A percentile compares a stretch with the other conserved stretches of the same genome.
These are phyloP conservation scores for Clarias laeviceps DNA, from an alignment of 2,797 vertebrate genomes.

Conservation along the genomic window DNA sequence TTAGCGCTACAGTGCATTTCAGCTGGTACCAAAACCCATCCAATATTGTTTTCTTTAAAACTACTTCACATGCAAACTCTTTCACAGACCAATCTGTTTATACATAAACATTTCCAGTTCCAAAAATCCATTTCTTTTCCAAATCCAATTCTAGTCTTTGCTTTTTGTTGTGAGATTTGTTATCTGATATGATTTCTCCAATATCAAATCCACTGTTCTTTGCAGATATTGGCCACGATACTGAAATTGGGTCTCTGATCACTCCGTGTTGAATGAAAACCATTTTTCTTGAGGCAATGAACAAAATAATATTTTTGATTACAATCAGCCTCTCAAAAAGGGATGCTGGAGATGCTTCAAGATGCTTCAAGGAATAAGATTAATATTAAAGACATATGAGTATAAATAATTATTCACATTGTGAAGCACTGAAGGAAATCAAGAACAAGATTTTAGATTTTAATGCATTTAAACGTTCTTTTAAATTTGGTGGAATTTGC, in stretches of 20 bases:
- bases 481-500: background rate
- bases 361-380: background rate
- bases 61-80: background rate
- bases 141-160: background rate
- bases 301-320: background rate
- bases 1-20: background rate
- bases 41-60: background rate
- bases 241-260: background rate
- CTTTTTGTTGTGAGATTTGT: background rate
- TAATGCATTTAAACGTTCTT: background rate
- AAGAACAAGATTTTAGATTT: background rate
- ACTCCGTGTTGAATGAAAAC: slow-evolving; percentile 7
- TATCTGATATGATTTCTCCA: background rate
- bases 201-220: background rate
- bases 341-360: background rate
- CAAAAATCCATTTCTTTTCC: background rate
- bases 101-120: background rate
- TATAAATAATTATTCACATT: background rate
- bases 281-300: background rate
- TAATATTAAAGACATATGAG: background rate
- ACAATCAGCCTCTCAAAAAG: background rate
- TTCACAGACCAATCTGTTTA: background rate
- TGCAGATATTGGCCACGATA: background rate
- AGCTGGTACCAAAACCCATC: background rate
- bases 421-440: background rate